Conservation (phyloP, 2,888 invertebrate genomes). For the Cryptocephalus moraei region DNA sequence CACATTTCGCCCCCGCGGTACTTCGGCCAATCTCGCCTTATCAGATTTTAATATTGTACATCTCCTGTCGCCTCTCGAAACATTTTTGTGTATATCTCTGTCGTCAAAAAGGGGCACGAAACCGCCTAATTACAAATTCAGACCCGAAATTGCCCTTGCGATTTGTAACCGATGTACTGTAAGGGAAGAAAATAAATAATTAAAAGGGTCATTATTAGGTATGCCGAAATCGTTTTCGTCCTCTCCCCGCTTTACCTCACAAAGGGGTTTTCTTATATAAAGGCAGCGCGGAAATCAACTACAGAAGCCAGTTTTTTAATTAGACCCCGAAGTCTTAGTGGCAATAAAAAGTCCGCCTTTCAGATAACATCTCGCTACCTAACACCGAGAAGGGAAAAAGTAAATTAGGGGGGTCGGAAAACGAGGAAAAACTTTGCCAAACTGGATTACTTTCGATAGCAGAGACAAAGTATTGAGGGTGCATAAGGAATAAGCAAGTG, state of each 20-base stretch:
- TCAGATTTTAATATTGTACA: too few relatives aligned
- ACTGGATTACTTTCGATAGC: too few relatives aligned
- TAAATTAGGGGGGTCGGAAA: conserved; percentile 29
- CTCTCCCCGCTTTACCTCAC: neutral
- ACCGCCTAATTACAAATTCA: conserved; percentile 1
- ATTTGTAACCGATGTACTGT: too few relatives aligned
- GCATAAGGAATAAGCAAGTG: too few relatives aligned
- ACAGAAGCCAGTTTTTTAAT: conserved; percentile 21
- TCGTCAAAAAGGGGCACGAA: too few relatives aligned
- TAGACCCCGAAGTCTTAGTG: conserved; percentile 24
- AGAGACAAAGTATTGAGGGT: too few relatives aligned
- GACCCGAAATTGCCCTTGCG: too few relatives aligned
- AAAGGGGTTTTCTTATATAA: neutral
- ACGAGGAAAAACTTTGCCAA: conserved; percentile 1
- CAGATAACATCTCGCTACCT: conserved; percentile 24
- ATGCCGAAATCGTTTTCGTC: neutral
- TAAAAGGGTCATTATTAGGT: conserved; percentile 1
- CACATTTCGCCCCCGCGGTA: too few relatives aligned
- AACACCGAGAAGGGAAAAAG: conserved; percentile 24
- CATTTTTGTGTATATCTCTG: too few relatives aligned
- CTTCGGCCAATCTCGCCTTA: too few relatives aligned
- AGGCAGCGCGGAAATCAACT: neutral
- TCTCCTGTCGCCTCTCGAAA: too few relatives aligned
- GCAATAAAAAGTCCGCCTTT: conserved; percentile 26
- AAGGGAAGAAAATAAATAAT: neutral